Evolutionary conservation across 2,888 invertebrate species (phyloP).

Genomic region (Papilio protenor): DNA sequence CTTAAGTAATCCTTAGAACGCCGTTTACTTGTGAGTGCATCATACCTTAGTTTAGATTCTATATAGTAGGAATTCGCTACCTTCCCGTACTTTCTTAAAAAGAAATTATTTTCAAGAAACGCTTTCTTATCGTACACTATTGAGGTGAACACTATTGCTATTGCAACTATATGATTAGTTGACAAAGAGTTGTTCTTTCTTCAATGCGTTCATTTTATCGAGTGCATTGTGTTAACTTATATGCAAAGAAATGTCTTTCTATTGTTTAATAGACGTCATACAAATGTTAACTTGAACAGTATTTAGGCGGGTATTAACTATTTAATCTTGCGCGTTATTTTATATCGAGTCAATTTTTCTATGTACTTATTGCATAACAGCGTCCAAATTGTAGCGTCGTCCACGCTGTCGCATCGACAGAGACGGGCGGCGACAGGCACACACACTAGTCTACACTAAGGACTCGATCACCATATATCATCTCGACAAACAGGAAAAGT

Average conservation of each 20-base stretch:
- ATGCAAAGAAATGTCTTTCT: background rate
- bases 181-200: no score
- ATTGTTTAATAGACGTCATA: background rate
- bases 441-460: background rate
- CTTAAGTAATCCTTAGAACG: background rate
- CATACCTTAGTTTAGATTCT: background rate
- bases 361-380: constrained; percentile 34
- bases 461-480: background rate
- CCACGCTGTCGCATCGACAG: constrained; percentile 16
- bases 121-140: background rate
- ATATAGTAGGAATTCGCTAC: background rate
- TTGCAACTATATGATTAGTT: no score
- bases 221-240: background rate
- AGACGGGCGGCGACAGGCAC: background rate
- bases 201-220: no score
- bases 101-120: constrained; percentile 24
- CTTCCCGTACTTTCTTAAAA: constrained; percentile 4
- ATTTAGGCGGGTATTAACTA: background rate
- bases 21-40: background rate
- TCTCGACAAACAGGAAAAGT: background rate
- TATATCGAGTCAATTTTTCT: background rate
- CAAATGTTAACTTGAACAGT: background rate
- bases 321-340: background rate
- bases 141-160: background rate
- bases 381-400: constrained; percentile 40